Evolutionary conservation across 2,888 invertebrate genomes (phyloP), one percentile per base, ranked within the genome.

Genomic region (Atherix ibis): DNA sequence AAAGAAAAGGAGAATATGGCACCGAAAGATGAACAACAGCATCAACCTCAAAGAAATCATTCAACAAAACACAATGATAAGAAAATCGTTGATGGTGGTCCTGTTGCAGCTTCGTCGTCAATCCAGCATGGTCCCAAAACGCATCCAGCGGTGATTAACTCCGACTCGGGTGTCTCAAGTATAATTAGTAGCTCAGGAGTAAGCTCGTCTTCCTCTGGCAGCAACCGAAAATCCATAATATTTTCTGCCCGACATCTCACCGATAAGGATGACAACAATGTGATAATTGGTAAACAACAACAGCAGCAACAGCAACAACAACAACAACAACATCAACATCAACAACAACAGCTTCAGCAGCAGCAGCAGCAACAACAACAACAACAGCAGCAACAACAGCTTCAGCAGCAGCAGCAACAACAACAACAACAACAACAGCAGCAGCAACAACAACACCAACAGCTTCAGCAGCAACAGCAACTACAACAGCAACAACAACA

Each of bases 191-290:
- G 27, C 14, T 9, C 32, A 18, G n/a, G 14, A 18, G 27, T 13
- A 35, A 19, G 17, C 22, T 6, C 22, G 6, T 24, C 33, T 18
- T 22, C 25, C 4, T 17, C 36, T 18, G 16, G 10, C 55, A 60
- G 52, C 51, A 62, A 63, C 51, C 60, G 67, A 54, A 69, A 76
- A 62, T 71, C 69, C 46, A 66, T 77, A 51, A 71, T 77, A 43
- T 80, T 79, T 50, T 79, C 76, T 37, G 72, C 75, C 40, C 60
- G 75, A 48, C 76, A 71, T 63, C 76, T 75, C 35, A 72, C 76
- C 41, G 80, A 80, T 44, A 68, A 74, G 49, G 80, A 80, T 48
- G 79, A 80, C 15, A 26, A 32, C 24, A 5, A 35, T n/a, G 32
- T 35, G 15, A 36, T n/a, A 22, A 10, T 6, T 18, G 3, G 38